Evolutionary conservation across 2,113 vertebrate species (phyloP).

Genomic region (Nibea albiflora): DNA sequence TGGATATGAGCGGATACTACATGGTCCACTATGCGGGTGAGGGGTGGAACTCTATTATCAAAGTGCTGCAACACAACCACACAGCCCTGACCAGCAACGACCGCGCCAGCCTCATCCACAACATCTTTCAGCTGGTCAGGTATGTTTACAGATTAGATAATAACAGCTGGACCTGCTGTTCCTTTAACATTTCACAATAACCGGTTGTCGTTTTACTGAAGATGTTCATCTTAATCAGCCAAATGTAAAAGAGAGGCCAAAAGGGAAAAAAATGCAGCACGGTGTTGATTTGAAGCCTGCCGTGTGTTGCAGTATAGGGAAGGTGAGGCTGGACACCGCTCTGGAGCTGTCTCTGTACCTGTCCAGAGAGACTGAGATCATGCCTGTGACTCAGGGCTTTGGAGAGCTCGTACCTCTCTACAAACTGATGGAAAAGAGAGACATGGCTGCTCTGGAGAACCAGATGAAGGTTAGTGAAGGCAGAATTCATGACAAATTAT

Average conservation of each 20-base stretch:
- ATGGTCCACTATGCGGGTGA: slow-evolving; percentile 90
- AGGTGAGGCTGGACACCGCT: slow-evolving; percentile 88
- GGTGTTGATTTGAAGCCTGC: background rate
- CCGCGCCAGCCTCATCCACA: slow-evolving; percentile 90
- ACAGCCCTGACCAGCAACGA: slow-evolving; percentile 88
- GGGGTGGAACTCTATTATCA: slow-evolving; percentile 88
- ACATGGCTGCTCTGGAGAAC: slow-evolving; percentile 83
- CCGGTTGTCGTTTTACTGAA: no score
- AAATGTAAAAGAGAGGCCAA: background rate
- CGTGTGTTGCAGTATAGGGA: slow-evolving; percentile 82
- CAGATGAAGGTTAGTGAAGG: slow-evolving; percentile 82
- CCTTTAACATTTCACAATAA: no score
- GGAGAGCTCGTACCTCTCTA: slow-evolving; percentile 89
- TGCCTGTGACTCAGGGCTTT: slow-evolving; percentile 90
- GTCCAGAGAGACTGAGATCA: slow-evolving; percentile 87
- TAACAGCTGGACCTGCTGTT: background rate
- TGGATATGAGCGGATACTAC: slow-evolving; percentile 93
- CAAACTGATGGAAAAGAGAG: slow-evolving; percentile 92
- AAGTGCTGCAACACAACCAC: slow-evolving; percentile 85
- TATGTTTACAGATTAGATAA: slow-evolving; percentile 59
- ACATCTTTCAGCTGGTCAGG: slow-evolving; percentile 93
- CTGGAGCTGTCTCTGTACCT: slow-evolving; percentile 91
- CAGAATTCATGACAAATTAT: background rate
- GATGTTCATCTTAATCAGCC: background rate
- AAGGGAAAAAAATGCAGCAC: background rate